phyloP scores from a whole-genome alignment of 1,140 invertebrate species.

The Drepana arcuata region DNA sequence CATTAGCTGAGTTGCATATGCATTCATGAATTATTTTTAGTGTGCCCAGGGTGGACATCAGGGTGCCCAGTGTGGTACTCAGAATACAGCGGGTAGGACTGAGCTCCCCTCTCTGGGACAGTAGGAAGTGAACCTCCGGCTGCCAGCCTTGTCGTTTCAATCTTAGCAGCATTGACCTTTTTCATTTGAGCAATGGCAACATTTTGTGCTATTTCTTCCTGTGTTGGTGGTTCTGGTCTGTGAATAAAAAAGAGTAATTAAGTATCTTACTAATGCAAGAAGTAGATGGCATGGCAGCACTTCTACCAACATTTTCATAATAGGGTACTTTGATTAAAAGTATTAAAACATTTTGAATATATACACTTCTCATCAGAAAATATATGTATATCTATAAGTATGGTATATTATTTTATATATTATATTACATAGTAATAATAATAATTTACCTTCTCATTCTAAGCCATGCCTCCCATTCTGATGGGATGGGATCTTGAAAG shows the following conservation, averaged over 20 bases:
- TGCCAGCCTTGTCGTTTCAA: slow-evolving; percentile 65
- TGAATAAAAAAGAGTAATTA: too few relatives aligned
- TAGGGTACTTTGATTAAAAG: too few relatives aligned
- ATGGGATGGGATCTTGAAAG: slow-evolving; percentile 81
- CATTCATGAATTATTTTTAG: slow-evolving; percentile 14
- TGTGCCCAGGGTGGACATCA: slow-evolving; percentile 17
- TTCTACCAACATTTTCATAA: too few relatives aligned
- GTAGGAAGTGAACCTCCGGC: slow-evolving; percentile 47
- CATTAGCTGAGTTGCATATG: too few relatives aligned
- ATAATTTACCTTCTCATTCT: slow-evolving; percentile 75
- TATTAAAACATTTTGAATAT: too few relatives aligned
- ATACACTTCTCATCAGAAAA: background rate
- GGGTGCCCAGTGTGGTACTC: slow-evolving; percentile 27
- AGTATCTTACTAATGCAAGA: too few relatives aligned
- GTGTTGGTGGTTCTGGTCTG: slow-evolving; percentile 76
- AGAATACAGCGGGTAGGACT: slow-evolving; percentile 44
- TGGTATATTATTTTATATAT: background rate
- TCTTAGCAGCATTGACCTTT: slow-evolving; percentile 80
- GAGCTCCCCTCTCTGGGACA: slow-evolving; percentile 25
- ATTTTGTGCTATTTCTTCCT: slow-evolving; percentile 82
- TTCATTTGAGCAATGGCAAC: slow-evolving; percentile 79
- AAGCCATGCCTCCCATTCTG: slow-evolving; percentile 90
- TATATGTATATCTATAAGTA: background rate
- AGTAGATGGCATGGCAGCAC: too few relatives aligned
- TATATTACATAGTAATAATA: slow-evolving; percentile 4